Evolutionary conservation across 2,888 invertebrate species (phyloP), one percentile per base, ranked within the genome.

Genomic region (Apoda limacodes): DNA sequence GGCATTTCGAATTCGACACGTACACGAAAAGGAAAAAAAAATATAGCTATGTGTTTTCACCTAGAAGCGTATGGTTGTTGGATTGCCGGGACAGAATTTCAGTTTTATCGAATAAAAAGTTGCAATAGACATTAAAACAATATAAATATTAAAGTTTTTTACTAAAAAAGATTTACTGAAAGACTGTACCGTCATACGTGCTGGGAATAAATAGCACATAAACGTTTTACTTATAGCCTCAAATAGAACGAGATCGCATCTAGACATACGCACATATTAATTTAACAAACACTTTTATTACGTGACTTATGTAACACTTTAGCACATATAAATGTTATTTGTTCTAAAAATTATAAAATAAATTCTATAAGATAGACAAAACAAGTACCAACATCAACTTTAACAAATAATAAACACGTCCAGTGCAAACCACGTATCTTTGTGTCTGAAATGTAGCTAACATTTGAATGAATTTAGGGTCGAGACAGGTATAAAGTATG

Each of bases 251-350:
- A 60, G 49, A 60, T 70, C 66, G 71, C 72, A 71, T 56, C 76
- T 76, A 78, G 58, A 58, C 63, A 70, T 62, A 68, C 64, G 63
- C 63, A 70, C 68, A 48, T 33, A 36, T 43, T 43, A 29, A 66
- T 61, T 60, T 56, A 64, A 71, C 67, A 65, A 67, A 69, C 67
- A 72, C 61, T 67, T 51, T 61, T 76, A 78, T 78, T 71, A 74
- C 78, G 78, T 76, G 76, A 76, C 67, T 62, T 76, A 75, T 5
- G 17, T 76, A 78, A 78, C 78, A 76, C 75, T 75, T 78, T 78
- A 74, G 78, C 78, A 74, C 67, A 76, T 62, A n/a, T n/a, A 60
- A 40, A 65, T 56, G 46, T 61, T 53, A 62, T 56, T 58, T 61
- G 55, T 64, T 71, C 76, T 76, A 78, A 62, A 45, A n/a, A n/a